phyloP scores from a whole-genome alignment of 1,140 invertebrate species.

The Bicyclus anynana region DNA sequence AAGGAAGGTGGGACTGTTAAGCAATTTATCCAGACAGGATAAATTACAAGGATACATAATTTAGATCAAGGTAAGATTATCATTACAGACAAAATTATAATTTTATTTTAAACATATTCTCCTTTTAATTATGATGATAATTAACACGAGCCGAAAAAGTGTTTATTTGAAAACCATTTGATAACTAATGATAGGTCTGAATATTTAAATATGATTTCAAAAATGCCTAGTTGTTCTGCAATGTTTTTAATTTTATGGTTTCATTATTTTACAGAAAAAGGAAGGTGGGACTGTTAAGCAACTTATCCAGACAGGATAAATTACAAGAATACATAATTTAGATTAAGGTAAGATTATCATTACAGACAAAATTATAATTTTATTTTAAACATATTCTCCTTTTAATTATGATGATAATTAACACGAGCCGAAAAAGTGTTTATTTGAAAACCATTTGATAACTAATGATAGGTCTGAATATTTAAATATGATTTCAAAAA shows the following conservation, averaged over 20 bases:
- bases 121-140: constrained; percentile 42
- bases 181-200: constrained; percentile 57
- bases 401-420: constrained; percentile 44
- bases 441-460: constrained; percentile 58
- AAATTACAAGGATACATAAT: background rate
- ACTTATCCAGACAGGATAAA: background rate
- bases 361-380: background rate
- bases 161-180: constrained; percentile 57
- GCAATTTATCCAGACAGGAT: background rate
- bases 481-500: background rate
- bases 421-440: constrained; percentile 56
- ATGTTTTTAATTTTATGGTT: too few species aligned
- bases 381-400: background rate
- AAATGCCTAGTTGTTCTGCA: too few species aligned
- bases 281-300: too few species aligned
- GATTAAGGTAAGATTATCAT: background rate
- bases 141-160: constrained; percentile 51
- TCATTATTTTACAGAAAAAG: too few species aligned
- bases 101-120: too few species aligned
- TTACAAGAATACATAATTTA: background rate
- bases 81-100: background rate
- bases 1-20: too few species aligned
- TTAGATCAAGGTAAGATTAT: background rate
- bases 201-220: background rate
- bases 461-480: constrained; percentile 57